Evolutionary conservation across 2,797 vertebrate species (phyloP), one percentile per base, ranked within the genome.

Genomic region (Pangasius djambal): DNA sequence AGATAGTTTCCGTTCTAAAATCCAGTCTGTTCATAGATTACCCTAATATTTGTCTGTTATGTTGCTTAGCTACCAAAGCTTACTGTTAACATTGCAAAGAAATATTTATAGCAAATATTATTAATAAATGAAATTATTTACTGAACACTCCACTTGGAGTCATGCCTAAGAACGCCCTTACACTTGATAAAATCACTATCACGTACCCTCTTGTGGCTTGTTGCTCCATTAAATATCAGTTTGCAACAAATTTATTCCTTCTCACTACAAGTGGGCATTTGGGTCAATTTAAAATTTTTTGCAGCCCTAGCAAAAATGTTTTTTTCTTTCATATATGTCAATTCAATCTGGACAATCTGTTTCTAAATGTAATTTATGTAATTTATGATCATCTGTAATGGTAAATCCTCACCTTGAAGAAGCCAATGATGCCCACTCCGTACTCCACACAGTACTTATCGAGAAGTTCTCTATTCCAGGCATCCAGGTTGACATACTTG

Each of bases 371-470:
- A 48, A 48, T 48, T 48, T 48, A 40, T 12, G 20, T n/a, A n/a
- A 37, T 40, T 28, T n/a, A 40, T n/a, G 15, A 18, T 77, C 4
- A 8, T 34, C 13, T 18, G 61, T 44, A 40, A 79, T 3, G 12
- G 50, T 13, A 86, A 70, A 31, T 31, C 1, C 90, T 28, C 91
- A 99, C 98, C 98, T 99, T 99, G 95, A 99, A 99, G 96, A 99
- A 99, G 94, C 98, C 99, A 0, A 99, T 97, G 95, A 99, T 99
- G 92, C 99, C 99, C 92, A 99, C 98, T 0, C 98, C 98, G 0
- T 99, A 99, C 93, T 99, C 98, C 95, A 99, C 98, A 0, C 99
- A 99, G 95, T 99, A 99, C 89, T 99, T 99, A 96, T 99, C 99
- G 93, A 99, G 96, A 90, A 99, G 96, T 94, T 99, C 98, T n/a